phyloP scores from a whole-genome alignment of 2,888 invertebrate species.

The Oxystoma pomonae region DNA sequence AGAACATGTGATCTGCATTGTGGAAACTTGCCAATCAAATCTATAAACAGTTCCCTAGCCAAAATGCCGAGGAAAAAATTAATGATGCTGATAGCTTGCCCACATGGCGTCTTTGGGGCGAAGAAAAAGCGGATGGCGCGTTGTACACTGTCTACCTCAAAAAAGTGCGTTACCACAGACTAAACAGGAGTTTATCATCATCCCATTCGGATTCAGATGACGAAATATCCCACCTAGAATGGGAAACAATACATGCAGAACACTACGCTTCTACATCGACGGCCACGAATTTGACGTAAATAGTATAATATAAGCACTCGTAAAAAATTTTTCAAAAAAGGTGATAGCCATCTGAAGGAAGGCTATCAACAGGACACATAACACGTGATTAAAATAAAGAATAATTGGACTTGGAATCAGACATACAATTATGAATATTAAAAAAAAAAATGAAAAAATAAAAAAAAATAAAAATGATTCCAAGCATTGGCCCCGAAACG shows the following conservation, averaged over 20 bases:
- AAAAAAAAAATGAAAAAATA: no score
- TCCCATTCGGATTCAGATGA: slow-evolving; percentile 76
- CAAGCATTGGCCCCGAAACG: no score
- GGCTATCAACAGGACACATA: no score
- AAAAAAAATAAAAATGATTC: no score
- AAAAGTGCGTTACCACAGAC: slow-evolving; percentile 96
- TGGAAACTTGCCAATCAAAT: not conserved
- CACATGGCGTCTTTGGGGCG: slow-evolving; percentile 99
- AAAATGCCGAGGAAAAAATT: slow-evolving; percentile 69
- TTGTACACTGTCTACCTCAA: slow-evolving; percentile 97
- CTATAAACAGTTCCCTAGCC: slow-evolving; percentile 13
- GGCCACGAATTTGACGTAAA: no score
- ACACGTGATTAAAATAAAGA: no score
- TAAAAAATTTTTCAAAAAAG: no score
- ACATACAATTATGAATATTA: no score
- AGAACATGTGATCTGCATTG: not conserved
- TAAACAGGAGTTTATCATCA: slow-evolving; percentile 76
- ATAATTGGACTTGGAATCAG: no score
- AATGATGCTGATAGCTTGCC: slow-evolving; percentile 77
- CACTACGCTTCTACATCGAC: no score
- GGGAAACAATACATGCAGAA: slow-evolving; percentile 98
- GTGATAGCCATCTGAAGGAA: no score
- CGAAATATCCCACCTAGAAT: slow-evolving; percentile 94
- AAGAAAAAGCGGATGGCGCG: slow-evolving; percentile 94
- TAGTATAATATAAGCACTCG: no score